Percentiles rank a stretch among this genome's conserved stretches.
Evolutionary conservation across 2,113 vertebrate genomes (phyloP).

Genomic region (Regulus satrapa): DNA sequence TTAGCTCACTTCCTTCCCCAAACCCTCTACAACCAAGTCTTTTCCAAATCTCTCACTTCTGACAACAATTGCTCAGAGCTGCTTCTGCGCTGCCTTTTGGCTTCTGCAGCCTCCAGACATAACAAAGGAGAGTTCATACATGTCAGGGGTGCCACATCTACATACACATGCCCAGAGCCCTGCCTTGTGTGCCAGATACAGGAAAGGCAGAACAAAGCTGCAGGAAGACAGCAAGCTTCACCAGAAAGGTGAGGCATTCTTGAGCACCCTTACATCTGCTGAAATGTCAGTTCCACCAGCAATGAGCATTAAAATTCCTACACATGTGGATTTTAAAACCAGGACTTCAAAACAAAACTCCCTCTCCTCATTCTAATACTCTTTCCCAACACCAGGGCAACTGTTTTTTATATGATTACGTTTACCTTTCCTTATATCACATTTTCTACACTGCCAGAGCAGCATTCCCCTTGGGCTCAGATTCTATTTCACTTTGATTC

Average conservation of each 20-base stretch:
- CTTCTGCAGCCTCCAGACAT: background rate
- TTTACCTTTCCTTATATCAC: background rate
- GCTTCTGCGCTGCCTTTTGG: background rate
- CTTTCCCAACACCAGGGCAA: background rate
- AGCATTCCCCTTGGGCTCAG: constrained; percentile 27
- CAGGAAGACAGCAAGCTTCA: background rate
- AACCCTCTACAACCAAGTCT: background rate
- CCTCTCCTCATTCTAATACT: background rate
- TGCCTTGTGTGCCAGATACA: background rate
- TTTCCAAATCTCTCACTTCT: background rate
- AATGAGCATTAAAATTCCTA: background rate
- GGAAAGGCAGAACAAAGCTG: background rate
- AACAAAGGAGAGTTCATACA: background rate
- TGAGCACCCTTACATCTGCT: background rate
- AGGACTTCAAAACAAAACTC: constrained; percentile 11
- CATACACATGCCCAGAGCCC: background rate
- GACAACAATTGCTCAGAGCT: background rate
- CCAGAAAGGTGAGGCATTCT: background rate
- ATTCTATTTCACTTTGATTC: background rate
- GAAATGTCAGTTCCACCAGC: background rate
- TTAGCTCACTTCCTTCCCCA: background rate
- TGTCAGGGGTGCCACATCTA: background rate
- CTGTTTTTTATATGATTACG: background rate
- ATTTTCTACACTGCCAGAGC: background rate
- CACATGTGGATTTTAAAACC: background rate